Evolutionary conservation across 2,797 vertebrate genomes (phyloP), one percentile per base, ranked within the genome.

Genomic region (Myotis pilosus): DNA sequence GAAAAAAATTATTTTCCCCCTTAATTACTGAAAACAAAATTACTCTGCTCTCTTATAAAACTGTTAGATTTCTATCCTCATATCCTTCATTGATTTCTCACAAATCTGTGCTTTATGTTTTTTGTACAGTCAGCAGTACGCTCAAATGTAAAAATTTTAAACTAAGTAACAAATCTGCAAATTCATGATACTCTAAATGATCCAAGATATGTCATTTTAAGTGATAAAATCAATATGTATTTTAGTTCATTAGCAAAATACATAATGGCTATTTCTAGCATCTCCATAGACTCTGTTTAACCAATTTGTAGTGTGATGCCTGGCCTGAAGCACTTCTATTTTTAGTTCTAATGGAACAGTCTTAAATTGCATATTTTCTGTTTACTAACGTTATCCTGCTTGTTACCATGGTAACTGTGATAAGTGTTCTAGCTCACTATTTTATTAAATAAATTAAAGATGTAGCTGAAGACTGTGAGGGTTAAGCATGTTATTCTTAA

Each of bases 351-450:
- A 97, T 98, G 90, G 97, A 98, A 97, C 97, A 96, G 97, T 96
- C 98, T 98, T 98, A 98, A 98, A 98, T 98, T 98, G 98, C 98
- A 98, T 98, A 98, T 98, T 98, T 98, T 98, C 98, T 98, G 97
- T 98, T 98, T 98, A 98, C 98, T 98, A 98, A 98, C 98, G 98
- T 98, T 96, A 97, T 97, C 98, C 96, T 86, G 89, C 98, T 98
- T 97, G 98, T 98, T 98, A 96, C 98, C 97, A 98, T 98, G 98
- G 98, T 93, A 98, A 98, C 98, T 76, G 82, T 96, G 97, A 97
- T 98, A 98, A 98, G 98, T 97, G 97, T 96, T 97, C 96, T 94
- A 97, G 97, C 96, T 97, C 98, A 98, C 96, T 97, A 97, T 98
- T 98, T 98, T 98, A 97, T 98, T 98, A 98, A 98, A 97, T 97